phyloP scores from a whole-genome alignment of 2,797 vertebrate species.

The Enteromius unitaeniatus region DNA sequence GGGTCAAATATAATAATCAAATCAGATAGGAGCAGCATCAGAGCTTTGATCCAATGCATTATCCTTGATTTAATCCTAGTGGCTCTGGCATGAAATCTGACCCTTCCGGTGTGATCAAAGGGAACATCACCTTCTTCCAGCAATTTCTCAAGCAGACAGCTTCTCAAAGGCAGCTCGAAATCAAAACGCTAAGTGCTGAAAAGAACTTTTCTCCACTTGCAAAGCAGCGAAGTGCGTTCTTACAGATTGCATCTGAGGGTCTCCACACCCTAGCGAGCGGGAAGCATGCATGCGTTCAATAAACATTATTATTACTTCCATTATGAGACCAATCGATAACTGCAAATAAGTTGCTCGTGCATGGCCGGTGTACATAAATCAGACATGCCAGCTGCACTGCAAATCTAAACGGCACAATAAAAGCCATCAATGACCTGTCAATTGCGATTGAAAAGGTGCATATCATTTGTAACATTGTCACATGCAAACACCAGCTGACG shows the following conservation, averaged over 20 bases:
- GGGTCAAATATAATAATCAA: not conserved
- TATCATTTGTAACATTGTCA: not conserved
- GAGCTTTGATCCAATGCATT: slow-evolving; percentile 33
- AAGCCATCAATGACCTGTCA: slow-evolving; percentile 16
- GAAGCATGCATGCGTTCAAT: not conserved
- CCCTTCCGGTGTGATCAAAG: slow-evolving; percentile 26
- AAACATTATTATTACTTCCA: not conserved
- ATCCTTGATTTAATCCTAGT: slow-evolving; percentile 27
- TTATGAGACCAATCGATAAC: not conserved
- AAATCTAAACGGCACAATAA: not conserved
- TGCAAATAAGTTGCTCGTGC: slow-evolving; percentile 4
- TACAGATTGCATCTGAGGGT: not conserved
- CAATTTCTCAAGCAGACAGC: slow-evolving; percentile 9
- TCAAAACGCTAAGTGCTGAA: slow-evolving; percentile 12
- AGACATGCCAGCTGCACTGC: not conserved
- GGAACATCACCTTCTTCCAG: slow-evolving; percentile 17
- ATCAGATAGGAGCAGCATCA: slow-evolving; percentile 19
- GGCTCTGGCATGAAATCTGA: slow-evolving; percentile 25
- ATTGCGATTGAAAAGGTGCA: slow-evolving; percentile 4
- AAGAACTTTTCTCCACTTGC: slow-evolving; percentile 39
- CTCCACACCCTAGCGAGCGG: slow-evolving; percentile 26
- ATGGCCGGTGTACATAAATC: not conserved
- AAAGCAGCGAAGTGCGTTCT: not conserved
- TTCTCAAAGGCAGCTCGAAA: not conserved
- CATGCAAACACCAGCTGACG: slow-evolving; percentile 6